Base-by-base conservation (phyloP, 1,140 invertebrate genomes). In the Laupala kohalensis region DNA sequence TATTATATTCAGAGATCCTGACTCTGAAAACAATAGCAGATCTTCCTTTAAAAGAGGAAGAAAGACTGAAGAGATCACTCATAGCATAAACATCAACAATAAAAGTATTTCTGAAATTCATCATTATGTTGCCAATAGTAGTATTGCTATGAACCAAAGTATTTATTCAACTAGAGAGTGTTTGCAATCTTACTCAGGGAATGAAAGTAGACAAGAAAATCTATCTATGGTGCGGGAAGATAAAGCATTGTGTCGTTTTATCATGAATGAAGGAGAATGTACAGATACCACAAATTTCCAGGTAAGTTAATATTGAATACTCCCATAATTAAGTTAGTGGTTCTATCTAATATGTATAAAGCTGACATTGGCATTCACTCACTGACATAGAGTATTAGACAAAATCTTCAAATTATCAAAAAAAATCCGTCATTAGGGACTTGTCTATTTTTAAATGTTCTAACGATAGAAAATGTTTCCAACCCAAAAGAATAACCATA, bases 1-100 rank as follows among this genome's bases (percentile, higher is more conserved):
- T 68, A 69, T 74, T 69, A 29, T 72, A 26, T 74, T 74, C 27
- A 64, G 72, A 63, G 25, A 66, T 25, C 62, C n/a, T 37, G 15
- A 29, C n/a, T 71, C 37, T 53, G 71, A n/a, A n/a, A 28, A 67
- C 5, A 53, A 53, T 9, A 53, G 9, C 19, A 19, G 19, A 53
- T 13, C 37, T 53, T 53, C 37, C 19, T 13, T 4, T 53, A 9
- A 53, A 19, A 19, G 37, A 53, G 37, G 9, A 13, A 4, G 37
- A 53, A 53, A 53, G 19, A 53, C 37, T 0, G 9, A 19, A 53
- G 19, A 53, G 9, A 53, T 53, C 4, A 4, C 9, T 9, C 37
- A 53, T n/a, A n/a, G 9, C 37, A 53, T 0, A 53, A 9, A 53
- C 19, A 4, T 53, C 9, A 9, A 53, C 19, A 53, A 19, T 19